phyloP scores from a whole-genome alignment of 2,888 invertebrate species.

The Stenchaetothrips biformis region DNA sequence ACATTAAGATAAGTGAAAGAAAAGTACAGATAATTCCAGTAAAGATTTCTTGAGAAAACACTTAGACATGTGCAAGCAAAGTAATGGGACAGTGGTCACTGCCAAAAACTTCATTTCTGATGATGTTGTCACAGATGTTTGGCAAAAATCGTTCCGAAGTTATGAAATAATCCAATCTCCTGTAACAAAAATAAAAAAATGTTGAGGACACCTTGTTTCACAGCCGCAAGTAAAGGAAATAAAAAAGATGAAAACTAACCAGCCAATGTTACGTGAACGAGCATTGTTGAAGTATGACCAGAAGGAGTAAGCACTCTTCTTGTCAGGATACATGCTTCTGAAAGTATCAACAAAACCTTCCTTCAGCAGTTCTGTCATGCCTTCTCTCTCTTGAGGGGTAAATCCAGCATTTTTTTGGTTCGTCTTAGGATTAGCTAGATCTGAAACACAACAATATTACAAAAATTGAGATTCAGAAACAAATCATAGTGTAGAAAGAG shows the following conservation, averaged over 20 bases:
- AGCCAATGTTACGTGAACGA: slow-evolving; percentile 87
- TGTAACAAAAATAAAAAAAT: slow-evolving; percentile 46
- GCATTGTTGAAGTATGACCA: slow-evolving; percentile 92
- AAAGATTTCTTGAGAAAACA: not conserved
- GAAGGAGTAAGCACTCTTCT: slow-evolving; percentile 79
- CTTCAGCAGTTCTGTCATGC: slow-evolving; percentile 76
- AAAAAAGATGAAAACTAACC: slow-evolving; percentile 55
- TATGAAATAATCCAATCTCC: slow-evolving; percentile 94
- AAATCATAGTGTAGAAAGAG: slow-evolving; percentile 1
- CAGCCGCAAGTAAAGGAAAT: not conserved
- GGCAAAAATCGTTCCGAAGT: slow-evolving; percentile 73
- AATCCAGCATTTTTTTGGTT: slow-evolving; percentile 94
- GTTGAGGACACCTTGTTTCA: not conserved
- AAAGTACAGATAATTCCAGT: no score
- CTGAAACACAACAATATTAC: slow-evolving; percentile 47
- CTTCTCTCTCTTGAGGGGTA: slow-evolving; percentile 88
- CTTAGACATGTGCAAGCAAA: slow-evolving; percentile 60
- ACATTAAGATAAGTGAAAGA: no score
- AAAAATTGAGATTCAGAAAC: slow-evolving; percentile 27
- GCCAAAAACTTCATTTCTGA: slow-evolving; percentile 75
- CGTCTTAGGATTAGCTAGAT: slow-evolving; percentile 88
- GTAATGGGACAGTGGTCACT: slow-evolving; percentile 96
- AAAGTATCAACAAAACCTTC: slow-evolving; percentile 86
- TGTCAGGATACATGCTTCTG: slow-evolving; percentile 78
- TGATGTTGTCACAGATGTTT: slow-evolving; percentile 77